A percentile compares a stretch with the other conserved stretches of the same genome.
Evolutionary conservation across 2,888 invertebrate genomes (phyloP).

Genomic region (Eilema griseolum): DNA sequence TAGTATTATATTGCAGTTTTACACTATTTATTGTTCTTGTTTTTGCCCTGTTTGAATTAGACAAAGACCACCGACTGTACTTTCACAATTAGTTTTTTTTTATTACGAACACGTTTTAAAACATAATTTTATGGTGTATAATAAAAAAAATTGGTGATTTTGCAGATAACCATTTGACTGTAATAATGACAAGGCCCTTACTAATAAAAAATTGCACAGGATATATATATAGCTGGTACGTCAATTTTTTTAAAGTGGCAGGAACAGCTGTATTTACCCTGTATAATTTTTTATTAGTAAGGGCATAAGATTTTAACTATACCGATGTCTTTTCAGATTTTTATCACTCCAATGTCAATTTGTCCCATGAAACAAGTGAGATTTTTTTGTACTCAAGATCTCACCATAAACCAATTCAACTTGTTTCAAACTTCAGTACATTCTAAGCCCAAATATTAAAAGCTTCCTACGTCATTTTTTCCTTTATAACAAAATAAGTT

Average conservation of each 20-base stretch:
- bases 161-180: neutral
- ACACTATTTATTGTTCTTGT: neutral
- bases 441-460: neutral
- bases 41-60: neutral
- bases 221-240: too few relatives aligned
- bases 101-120: neutral
- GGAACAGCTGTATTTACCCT: too few relatives aligned
- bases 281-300: too few relatives aligned
- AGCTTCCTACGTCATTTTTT: neutral
- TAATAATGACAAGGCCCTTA: too few relatives aligned
- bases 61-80: neutral
- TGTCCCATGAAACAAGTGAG: too few relatives aligned
- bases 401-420: neutral
- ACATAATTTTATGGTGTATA: neutral
- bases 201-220: too few relatives aligned
- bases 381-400: neutral
- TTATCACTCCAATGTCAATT: too few relatives aligned
- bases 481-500: neutral
- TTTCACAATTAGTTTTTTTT: neutral
- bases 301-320: too few relatives aligned
- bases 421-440: neutral
- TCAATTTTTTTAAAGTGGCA: too few relatives aligned
- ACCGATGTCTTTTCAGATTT: too few relatives aligned
- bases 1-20: neutral
- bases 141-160: neutral